These are phyloP conservation scores for Tetheella fluctuosa DNA, from an alignment of 2,888 invertebrate genomes.

Conservation along the genomic window DNA sequence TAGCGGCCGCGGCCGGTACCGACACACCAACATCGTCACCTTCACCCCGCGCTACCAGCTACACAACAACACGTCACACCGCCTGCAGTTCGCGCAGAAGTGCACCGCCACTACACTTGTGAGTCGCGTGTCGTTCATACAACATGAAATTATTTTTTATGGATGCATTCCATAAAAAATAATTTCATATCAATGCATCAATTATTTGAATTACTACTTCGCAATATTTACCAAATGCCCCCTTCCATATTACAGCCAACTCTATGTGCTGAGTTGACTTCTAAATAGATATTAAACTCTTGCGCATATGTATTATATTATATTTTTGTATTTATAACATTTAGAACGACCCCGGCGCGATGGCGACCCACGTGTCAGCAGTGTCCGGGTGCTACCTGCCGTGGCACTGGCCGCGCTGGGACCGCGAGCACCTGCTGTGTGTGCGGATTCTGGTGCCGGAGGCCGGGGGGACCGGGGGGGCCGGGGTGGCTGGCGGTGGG, in stretches of 20 bases:
- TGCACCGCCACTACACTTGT: slow-evolving; percentile 91
- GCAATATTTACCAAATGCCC: too few species aligned
- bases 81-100: slow-evolving; percentile 94
- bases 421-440: slow-evolving; percentile 94
- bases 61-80: slow-evolving; percentile 92
- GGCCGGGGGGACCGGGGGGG: slow-evolving; percentile 53
- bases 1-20: slow-evolving; percentile 94
- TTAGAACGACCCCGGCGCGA: slow-evolving; percentile 87
- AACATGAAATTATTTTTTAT: too few species aligned
- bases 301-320: too few species aligned
- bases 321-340: neutral
- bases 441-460: slow-evolving; percentile 88
- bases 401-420: slow-evolving; percentile 98
- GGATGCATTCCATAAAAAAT: too few species aligned
- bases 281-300: too few species aligned
- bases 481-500: slow-evolving; percentile 64
- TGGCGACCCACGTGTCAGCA: slow-evolving; percentile 89
- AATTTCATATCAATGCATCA: too few species aligned
- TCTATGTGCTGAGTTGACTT: too few species aligned
- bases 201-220: too few species aligned
- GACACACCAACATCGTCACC: slow-evolving; percentile 95
- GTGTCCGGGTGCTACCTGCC: slow-evolving; percentile 95
- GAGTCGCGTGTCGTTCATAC: too few species aligned
- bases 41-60: slow-evolving; percentile 96
- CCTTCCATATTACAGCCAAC: too few species aligned